Conservation (phyloP, 2,797 vertebrate species). For the Sebastes hopkinsi region DNA sequence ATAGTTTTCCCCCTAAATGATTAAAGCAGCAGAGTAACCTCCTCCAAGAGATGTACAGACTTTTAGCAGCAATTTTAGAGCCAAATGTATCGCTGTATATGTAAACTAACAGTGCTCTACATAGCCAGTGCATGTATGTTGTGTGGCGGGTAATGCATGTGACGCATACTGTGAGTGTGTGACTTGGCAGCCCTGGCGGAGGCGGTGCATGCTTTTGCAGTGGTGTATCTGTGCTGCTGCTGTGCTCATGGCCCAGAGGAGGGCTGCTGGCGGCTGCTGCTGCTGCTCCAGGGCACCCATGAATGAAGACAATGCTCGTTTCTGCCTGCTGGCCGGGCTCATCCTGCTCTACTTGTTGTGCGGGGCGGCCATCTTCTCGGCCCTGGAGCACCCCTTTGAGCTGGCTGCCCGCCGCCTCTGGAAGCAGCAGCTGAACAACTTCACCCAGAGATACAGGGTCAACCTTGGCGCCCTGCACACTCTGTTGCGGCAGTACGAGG, state of each 20-base stretch:
- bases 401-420: conserved; percentile 77
- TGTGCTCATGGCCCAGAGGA: conserved; percentile 82
- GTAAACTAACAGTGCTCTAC: not conserved
- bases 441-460: conserved; percentile 78
- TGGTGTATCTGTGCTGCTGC: conserved; percentile 50
- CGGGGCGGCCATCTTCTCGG: conserved; percentile 85
- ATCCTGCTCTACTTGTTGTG: conserved; percentile 85
- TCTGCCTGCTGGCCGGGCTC: conserved; percentile 82
- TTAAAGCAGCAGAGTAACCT: conserved; percentile 2
- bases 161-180: conserved; percentile 24
- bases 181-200: conserved; percentile 16
- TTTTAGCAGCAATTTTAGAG: not conserved
- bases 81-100: not conserved
- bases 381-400: conserved; percentile 83
- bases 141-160: conserved; percentile 7
- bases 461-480: conserved; percentile 72
- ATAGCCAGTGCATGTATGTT: not conserved
- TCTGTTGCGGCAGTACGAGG: conserved; percentile 84
- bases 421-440: conserved; percentile 82
- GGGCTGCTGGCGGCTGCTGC: conserved; percentile 72
- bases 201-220: conserved; percentile 57
- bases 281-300: conserved; percentile 74
- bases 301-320: conserved; percentile 87
- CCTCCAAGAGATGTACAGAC: not conserved
- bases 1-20: not conserved